Percentiles rank a stretch among this genome's conserved stretches.
These are phyloP conservation scores for Nowickia ferox DNA, from an alignment of 2,888 invertebrate genomes.

Conservation along the genomic window DNA sequence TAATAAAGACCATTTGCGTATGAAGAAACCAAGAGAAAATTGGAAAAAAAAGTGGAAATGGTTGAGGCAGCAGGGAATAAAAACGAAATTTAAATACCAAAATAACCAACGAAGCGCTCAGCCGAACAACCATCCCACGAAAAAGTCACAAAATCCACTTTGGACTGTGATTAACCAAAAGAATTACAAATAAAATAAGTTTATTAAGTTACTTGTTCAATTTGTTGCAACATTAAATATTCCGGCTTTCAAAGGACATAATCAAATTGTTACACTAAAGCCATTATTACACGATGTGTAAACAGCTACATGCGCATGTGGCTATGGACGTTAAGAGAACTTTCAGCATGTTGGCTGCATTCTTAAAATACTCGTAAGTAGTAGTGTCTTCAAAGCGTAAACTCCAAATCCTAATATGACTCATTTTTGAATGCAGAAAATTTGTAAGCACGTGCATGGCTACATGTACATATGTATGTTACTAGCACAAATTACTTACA, in stretches of 20 bases:
- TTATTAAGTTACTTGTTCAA: conserved; percentile 40
- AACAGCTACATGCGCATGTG: too few relatives aligned
- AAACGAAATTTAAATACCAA: conserved; percentile 48
- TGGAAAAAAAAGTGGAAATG: neutral
- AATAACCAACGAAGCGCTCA: conserved; percentile 54
- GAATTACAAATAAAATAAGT: neutral
- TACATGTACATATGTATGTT: too few relatives aligned
- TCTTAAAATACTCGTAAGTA: too few relatives aligned
- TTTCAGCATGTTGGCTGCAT: too few relatives aligned
- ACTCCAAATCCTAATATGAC: too few relatives aligned
- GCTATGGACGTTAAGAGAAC: too few relatives aligned
- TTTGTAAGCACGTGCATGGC: too few relatives aligned
- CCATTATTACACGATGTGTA: too few relatives aligned
- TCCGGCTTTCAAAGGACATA: neutral
- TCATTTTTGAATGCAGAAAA: too few relatives aligned
- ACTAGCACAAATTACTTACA: too few relatives aligned
- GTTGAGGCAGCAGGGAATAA: conserved; percentile 14
- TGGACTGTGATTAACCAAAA: conserved; percentile 33
- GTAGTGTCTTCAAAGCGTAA: too few relatives aligned
- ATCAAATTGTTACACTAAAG: neutral
- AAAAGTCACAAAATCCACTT: conserved; percentile 42
- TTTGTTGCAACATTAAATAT: conserved; percentile 18
- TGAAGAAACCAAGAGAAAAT: conserved; percentile 31
- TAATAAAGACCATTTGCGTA: conserved; percentile 50
- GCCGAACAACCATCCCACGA: conserved; percentile 31